A percentile compares a stretch with the other conserved stretches of the same genome.
phyloP scores from a whole-genome alignment of 2,113 vertebrate genomes.

The Bombycilla garrulus region DNA sequence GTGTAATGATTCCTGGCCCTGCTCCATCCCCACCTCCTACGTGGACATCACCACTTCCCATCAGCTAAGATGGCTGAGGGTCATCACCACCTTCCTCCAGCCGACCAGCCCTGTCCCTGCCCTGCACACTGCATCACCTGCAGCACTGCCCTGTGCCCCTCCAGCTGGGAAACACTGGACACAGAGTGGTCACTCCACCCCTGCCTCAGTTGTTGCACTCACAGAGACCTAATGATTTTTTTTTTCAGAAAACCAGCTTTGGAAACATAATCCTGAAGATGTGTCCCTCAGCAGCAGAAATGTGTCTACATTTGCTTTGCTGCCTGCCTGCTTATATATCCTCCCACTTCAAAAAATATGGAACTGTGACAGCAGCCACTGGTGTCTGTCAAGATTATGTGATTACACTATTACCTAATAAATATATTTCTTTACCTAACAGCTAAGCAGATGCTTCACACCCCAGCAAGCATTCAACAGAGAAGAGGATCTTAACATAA shows the following conservation, averaged over 20 bases:
- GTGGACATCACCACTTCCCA: background rate
- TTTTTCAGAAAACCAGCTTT: background rate
- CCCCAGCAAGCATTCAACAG: background rate
- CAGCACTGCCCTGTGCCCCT: background rate
- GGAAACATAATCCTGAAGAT: background rate
- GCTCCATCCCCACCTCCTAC: rapidly evolving
- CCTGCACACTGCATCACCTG: background rate
- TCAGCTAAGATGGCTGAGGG: background rate
- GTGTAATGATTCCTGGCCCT: rapidly evolving
- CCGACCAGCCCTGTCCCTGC: background rate
- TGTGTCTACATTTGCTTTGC: background rate
- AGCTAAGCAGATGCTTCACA: conserved; percentile 6
- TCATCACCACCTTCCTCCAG: rapidly evolving
- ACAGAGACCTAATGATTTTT: background rate
- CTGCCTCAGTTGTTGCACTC: background rate
- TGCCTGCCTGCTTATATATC: background rate
- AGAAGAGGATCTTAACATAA: background rate
- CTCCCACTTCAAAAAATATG: background rate
- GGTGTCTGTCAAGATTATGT: background rate
- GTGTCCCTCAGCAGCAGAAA: background rate
- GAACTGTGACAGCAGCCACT: background rate
- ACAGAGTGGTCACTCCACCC: background rate
- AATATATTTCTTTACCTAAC: background rate
- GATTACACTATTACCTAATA: background rate
- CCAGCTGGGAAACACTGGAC: background rate